Percentiles rank a stretch among this genome's conserved stretches.
phyloP scores from a whole-genome alignment of 2,797 vertebrate genomes.

The Martes flavigula region DNA sequence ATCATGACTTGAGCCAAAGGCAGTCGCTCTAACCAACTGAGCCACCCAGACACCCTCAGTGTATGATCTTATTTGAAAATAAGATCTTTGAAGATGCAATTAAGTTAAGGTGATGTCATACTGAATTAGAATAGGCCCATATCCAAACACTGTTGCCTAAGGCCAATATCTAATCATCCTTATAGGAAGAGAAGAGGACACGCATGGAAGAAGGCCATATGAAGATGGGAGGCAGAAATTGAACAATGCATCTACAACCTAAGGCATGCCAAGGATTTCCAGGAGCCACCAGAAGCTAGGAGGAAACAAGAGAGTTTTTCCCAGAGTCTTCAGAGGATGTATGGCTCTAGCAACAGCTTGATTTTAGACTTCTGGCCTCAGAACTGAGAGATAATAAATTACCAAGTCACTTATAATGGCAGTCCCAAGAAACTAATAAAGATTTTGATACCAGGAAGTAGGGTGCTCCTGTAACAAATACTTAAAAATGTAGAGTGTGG shows the following conservation, averaged over 20 bases:
- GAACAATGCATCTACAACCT: not conserved
- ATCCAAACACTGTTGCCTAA: not conserved
- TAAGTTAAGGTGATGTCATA: not conserved
- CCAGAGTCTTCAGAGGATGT: not conserved
- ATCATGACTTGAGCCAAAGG: too few relatives aligned
- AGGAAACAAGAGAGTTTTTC: not conserved
- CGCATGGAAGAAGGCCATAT: not conserved
- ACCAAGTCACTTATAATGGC: not conserved
- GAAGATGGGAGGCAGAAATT: not conserved
- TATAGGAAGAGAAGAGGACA: not conserved
- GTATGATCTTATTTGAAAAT: not conserved
- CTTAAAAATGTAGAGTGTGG: not conserved
- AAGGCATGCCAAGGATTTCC: not conserved
- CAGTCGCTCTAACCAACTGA: too few relatives aligned
- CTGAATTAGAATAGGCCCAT: not conserved
- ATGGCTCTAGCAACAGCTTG: not conserved
- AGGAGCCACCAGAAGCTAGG: not conserved
- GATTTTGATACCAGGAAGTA: not conserved
- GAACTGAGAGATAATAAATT: not conserved
- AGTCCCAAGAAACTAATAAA: not conserved
- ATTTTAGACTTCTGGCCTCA: not conserved
- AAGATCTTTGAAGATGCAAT: not conserved
- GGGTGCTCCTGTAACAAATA: not conserved
- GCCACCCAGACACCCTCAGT: not conserved
- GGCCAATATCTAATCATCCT: not conserved